Base-by-base conservation (phyloP, 2,797 vertebrate species). In the Sebastes melanostomus region DNA sequence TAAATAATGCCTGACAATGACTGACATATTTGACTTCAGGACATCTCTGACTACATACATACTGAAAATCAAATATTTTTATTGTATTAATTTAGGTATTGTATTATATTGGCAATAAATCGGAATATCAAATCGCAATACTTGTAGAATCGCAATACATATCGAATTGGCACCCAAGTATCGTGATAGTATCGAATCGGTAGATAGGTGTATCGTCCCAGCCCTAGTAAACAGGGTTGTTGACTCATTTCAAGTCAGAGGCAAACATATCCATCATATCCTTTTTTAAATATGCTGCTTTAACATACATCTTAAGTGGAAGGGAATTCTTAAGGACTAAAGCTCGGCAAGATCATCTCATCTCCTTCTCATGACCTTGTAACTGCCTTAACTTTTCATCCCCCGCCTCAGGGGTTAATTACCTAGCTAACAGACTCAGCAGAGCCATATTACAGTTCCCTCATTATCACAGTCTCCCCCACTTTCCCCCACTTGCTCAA, bases 381-480 rank as follows among this genome's bases (percentile, higher is more conserved):
- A 82, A 50, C 56, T 71, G 75, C 62, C 36, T 77, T 59, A 78
- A 87, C 83, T 72, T 84, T 76, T 83, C 77, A 84, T 78, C 66
- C 56, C 18, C 58, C 13, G 84, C 75, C 75, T 80, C 76, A 74
- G 85, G 88, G 81, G 88, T 92, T 94, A 92, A 94, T 93, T 91
- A 90, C 71, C 56, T 29, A 80, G 60, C 76, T 32, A 58, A 59
- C 62, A 70, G 70, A 84, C 76, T 80, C 60, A 81, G 68, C 67
- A 86, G 76, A 34, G 75, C 70, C 67, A 86, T 66, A 80, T 84
- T 73, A 78, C 56, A 52, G 12, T 22, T 81, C 18, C 66, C 25
- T 30, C 38, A 63, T 75, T 78, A 84, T 77, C 50, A 14, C 50
- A 50, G 32, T n/a, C 55, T 52, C 12, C 66, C 34, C 67, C 25